A percentile compares a stretch with the other conserved stretches of the same genome.
Evolutionary conservation across 2,113 vertebrate genomes (phyloP).

Genomic region (Tiliqua scincoides): DNA sequence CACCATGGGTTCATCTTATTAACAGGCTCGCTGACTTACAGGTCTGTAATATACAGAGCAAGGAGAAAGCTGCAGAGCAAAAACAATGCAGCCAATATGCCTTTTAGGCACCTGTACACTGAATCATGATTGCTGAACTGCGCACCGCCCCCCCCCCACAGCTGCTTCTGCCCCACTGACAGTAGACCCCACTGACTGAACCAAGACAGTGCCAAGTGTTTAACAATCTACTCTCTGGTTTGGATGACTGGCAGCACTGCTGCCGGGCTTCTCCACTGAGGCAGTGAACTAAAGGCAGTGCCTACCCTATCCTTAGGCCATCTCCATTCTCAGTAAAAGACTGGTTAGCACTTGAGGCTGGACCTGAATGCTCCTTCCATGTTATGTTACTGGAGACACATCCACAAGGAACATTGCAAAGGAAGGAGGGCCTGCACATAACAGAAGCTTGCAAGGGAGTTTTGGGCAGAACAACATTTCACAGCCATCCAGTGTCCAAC

Average conservation of each 20-base stretch:
- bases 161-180: background rate
- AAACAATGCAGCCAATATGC: background rate
- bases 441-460: background rate
- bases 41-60: background rate
- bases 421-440: background rate
- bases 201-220: background rate
- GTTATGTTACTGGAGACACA: too few species aligned
- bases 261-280: too few species aligned
- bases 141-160: fast-evolving
- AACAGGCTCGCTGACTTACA: background rate
- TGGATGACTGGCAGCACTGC: background rate
- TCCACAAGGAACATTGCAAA: background rate
- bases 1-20: background rate
- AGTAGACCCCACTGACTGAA: background rate
- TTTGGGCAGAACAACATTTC: background rate
- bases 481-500: background rate
- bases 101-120: background rate
- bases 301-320: too few species aligned
- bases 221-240: background rate
- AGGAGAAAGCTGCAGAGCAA: background rate
- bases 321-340: too few species aligned
- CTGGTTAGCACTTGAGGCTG: too few species aligned
- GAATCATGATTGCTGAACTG: too few species aligned
- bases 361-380: too few species aligned
- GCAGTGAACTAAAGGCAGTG: too few species aligned